Evolutionary conservation across 2,888 invertebrate species (phyloP).

Genomic region (Dasysyrphus tricinctus): DNA sequence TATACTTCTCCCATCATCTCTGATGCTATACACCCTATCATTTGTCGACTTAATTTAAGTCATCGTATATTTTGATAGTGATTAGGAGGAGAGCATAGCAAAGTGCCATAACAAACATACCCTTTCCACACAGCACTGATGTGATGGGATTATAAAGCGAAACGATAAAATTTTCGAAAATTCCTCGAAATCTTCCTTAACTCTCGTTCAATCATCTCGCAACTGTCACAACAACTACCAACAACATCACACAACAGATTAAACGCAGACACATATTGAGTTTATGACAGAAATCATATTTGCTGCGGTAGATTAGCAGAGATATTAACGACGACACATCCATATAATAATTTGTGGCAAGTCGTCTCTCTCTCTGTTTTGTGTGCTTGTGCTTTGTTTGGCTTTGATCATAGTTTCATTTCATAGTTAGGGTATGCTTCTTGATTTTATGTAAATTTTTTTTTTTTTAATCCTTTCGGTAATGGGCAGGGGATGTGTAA

Average conservation of each 20-base stretch:
- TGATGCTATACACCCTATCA: slow-evolving; percentile 50
- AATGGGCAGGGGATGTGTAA: slow-evolving; percentile 28
- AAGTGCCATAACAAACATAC: slow-evolving; percentile 57
- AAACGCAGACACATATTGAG: slow-evolving; percentile 60
- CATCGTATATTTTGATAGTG: slow-evolving; percentile 69
- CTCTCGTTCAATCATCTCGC: slow-evolving; percentile 66
- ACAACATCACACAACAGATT: neutral
- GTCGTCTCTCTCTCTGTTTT: neutral
- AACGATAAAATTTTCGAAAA: slow-evolving; percentile 71
- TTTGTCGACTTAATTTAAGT: slow-evolving; percentile 71
- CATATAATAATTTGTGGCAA: slow-evolving; percentile 55
- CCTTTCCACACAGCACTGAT: slow-evolving; percentile 18
- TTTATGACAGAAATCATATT: slow-evolving; percentile 76
- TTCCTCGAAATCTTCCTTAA: slow-evolving; percentile 63
- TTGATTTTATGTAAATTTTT: slow-evolving; percentile 72
- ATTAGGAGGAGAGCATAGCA: slow-evolving; percentile 60
- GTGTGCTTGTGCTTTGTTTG: neutral
- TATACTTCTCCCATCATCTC: slow-evolving; percentile 14
- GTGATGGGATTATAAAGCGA: slow-evolving; percentile 56
- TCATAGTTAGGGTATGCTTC: slow-evolving; percentile 55
- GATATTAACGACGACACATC: slow-evolving; percentile 71
- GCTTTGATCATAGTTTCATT: neutral
- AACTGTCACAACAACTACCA: slow-evolving; percentile 67
- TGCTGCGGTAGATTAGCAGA: slow-evolving; percentile 74
- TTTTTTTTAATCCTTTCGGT: slow-evolving; percentile 45